Evolutionary conservation across 2,113 vertebrate species (phyloP), one percentile per base, ranked within the genome.

Genomic region (Cariama cristata): DNA sequence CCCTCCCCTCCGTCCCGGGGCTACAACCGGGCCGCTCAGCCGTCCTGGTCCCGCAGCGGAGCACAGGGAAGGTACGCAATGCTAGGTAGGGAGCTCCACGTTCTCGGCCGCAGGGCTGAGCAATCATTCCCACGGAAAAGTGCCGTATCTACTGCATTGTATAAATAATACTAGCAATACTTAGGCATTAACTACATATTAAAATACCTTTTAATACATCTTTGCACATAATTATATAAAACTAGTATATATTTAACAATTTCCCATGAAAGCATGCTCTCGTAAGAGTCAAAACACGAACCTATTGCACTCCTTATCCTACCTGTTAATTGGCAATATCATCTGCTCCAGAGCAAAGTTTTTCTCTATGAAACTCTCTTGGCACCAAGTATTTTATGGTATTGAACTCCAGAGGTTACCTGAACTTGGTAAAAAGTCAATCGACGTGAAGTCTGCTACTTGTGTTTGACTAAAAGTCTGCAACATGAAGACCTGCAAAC

Each of bases 91-190:
- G 16, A 28, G 33, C 40, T 14, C 24, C 23, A 4, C 32, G 2
- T 21, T 27, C 56, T 35, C 7, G 4, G 38, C 62, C 8, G 14
- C 63, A n/a, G 63, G 58, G 35, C 47, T 13, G 20, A 16, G 26
- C 12, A 5, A 3, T 6, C 21, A 3, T 14, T 75, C 50, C 28
- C 62, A 24, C 1, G 2, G 26, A 7, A 9, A 28, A 67, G 6
- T 35, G 11, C 24, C 0, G 0, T 3, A 5, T 4, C 21, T 52
- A 3, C 20, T 17, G 52, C 35, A 2, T 5, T 21, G 7, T 3
- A 0, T 0, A 27, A 35, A 2, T 11, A 40, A 9, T 7, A 6
- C 23, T 23, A 19, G 21, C 11, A 1, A 10, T 13, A 23, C 12
- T 2, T 9, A 21, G 30, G 35, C 3, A 2, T 12, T 55, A 8